Conservation (phyloP, 1,140 invertebrate genomes). For the Zaprionus nigranus region DNA sequence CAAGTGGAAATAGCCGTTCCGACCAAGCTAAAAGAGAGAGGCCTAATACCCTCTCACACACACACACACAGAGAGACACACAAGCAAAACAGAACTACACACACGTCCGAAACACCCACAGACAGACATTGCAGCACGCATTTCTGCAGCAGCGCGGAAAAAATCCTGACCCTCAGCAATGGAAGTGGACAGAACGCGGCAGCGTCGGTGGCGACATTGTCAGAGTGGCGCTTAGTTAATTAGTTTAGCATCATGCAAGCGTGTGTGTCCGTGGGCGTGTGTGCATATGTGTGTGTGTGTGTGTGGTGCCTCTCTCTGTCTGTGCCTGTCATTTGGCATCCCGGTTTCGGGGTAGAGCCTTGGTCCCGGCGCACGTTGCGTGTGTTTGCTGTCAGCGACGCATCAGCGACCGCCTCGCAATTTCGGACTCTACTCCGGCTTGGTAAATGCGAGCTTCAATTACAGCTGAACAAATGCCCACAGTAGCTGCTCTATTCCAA, state of each 20-base stretch:
- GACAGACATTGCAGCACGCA: constrained; percentile 61
- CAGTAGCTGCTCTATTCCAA: constrained; percentile 11
- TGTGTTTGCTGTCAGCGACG: constrained; percentile 69
- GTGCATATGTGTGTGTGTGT: constrained; percentile 30
- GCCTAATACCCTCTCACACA: constrained; percentile 44
- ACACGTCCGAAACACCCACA: background rate
- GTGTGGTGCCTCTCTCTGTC: constrained; percentile 11
- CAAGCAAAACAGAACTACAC: constrained; percentile 8
- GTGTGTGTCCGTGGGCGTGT: constrained; percentile 23
- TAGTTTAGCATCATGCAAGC: constrained; percentile 73
- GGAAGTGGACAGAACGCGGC: constrained; percentile 42
- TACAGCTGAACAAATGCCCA: constrained; percentile 59
- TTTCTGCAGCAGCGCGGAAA: constrained; percentile 60
- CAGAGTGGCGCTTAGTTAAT: constrained; percentile 76
- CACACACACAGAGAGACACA: constrained; percentile 13
- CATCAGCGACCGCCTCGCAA: constrained; percentile 51
- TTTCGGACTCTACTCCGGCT: constrained; percentile 27
- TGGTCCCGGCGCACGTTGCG: constrained; percentile 42
- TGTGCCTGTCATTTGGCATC: constrained; percentile 60
- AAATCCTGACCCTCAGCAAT: constrained; percentile 63
- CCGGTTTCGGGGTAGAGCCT: constrained; percentile 28
- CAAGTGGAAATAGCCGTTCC: constrained; percentile 74
- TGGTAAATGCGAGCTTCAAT: constrained; percentile 62
- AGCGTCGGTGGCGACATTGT: constrained; percentile 53
- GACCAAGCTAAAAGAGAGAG: constrained; percentile 15